These are phyloP conservation scores for Tricholaema leucomelas DNA, from an alignment of 2,113 vertebrate genomes.

Conservation along the genomic window DNA sequence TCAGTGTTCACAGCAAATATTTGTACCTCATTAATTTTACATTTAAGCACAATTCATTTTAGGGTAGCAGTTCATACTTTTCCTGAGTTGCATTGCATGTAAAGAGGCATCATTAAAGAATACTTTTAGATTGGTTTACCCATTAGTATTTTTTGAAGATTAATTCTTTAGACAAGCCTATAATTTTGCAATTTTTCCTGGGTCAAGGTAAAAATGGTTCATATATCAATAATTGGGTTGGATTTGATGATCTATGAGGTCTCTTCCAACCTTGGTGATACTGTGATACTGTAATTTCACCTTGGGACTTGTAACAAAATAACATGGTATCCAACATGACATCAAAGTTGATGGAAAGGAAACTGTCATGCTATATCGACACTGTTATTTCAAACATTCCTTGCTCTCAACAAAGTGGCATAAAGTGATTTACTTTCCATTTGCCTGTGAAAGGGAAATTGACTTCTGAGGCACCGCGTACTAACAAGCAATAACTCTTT, in stretches of 20 bases:
- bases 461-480: not conserved
- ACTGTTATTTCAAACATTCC: constrained; percentile 37
- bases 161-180: constrained; percentile 8
- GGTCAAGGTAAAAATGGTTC: constrained; percentile 15
- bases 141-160: not conserved
- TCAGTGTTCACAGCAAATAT: not conserved
- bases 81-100: not conserved
- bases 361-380: not conserved
- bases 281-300: no score
- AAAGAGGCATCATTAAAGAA: not conserved
- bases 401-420: constrained; percentile 11
- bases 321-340: not conserved
- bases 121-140: not conserved
- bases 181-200: constrained; percentile 12
- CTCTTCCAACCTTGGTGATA: no score
- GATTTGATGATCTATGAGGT: no score
- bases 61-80: not conserved
- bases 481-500: constrained; percentile 27
- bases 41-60: not conserved
- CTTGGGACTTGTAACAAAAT: not conserved
- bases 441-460: constrained; percentile 44
- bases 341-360: constrained; percentile 22
- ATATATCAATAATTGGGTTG: not conserved
- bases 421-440: constrained; percentile 47
- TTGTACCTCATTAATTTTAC: not conserved